Evolutionary conservation across 2,113 vertebrate genomes (phyloP).

Genomic region (Archilochus colubris): DNA sequence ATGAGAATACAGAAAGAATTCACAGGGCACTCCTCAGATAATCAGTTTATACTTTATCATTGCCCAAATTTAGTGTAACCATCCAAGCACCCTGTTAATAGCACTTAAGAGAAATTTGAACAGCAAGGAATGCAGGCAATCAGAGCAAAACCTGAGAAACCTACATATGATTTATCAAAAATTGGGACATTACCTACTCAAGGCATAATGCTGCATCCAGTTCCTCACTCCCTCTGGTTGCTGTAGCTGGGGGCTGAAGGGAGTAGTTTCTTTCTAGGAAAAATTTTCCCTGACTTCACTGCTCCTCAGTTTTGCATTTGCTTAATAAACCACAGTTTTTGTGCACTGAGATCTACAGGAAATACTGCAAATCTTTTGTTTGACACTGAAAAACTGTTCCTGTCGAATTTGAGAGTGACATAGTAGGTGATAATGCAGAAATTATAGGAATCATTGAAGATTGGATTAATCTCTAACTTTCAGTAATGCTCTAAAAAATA

Average conservation of each 20-base stretch:
- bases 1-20: neutral
- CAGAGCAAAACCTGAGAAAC: neutral
- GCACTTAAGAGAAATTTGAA: neutral
- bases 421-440: neutral
- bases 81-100: neutral
- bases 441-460: slow-evolving; percentile 19
- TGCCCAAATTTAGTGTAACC: neutral
- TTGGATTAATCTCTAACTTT: slow-evolving; percentile 33
- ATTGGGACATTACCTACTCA: neutral
- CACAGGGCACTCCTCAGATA: neutral
- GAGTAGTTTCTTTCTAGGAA: too few relatives aligned
- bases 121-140: neutral
- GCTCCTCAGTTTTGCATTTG: neutral
- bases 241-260: too few relatives aligned
- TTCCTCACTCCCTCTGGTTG: too few relatives aligned
- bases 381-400: neutral
- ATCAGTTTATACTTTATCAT: neutral
- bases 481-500: slow-evolving; percentile 27
- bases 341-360: neutral
- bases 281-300: too few relatives aligned
- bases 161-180: neutral
- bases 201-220: too few relatives aligned
- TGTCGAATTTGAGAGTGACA: neutral
- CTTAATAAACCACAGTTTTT: neutral
- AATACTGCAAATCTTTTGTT: neutral